phyloP scores from a whole-genome alignment of 92 coral and sea anemone genomes.

The Virgularia gustaviana region DNA sequence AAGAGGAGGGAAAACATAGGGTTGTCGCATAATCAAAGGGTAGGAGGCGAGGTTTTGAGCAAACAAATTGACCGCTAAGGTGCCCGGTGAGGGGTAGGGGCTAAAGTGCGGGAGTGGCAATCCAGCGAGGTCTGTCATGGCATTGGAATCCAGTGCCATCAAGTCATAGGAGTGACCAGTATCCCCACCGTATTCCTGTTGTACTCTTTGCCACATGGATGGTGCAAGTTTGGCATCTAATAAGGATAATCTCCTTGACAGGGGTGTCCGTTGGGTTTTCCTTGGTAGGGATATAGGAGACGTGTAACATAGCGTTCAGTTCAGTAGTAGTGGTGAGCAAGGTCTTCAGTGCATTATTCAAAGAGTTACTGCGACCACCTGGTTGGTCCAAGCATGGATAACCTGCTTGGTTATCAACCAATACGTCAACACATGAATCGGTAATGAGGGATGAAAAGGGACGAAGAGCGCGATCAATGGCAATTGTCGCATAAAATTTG shows the following conservation, averaged over 20 bases:
- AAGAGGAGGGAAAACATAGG: no score
- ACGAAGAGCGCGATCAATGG: no score
- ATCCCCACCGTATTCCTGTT: constrained; percentile 32
- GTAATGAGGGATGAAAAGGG: no score
- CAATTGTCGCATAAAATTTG: no score
- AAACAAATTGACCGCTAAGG: constrained; percentile 42
- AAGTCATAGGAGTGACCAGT: constrained; percentile 43
- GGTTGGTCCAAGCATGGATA: no score
- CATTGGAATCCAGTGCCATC: constrained; percentile 52
- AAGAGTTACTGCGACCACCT: no score
- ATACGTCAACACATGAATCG: no score
- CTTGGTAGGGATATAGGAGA: constrained; percentile 37
- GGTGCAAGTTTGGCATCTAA: constrained; percentile 38
- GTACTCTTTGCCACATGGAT: constrained; percentile 23
- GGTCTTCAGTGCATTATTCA: constrained; percentile 11
- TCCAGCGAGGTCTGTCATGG: constrained; percentile 22
- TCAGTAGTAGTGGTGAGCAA: neutral
- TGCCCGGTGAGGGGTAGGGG: constrained; percentile 33
- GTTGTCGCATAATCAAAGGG: no score
- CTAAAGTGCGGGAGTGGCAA: constrained; percentile 40
- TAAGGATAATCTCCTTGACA: constrained; percentile 45
- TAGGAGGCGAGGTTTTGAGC: constrained; percentile 1
- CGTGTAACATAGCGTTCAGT: constrained; percentile 24
- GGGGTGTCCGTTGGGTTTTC: constrained; percentile 52
- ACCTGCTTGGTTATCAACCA: no score